Conservation (phyloP, 2,888 invertebrate species). For the Hemicrepidius hirtus region DNA sequence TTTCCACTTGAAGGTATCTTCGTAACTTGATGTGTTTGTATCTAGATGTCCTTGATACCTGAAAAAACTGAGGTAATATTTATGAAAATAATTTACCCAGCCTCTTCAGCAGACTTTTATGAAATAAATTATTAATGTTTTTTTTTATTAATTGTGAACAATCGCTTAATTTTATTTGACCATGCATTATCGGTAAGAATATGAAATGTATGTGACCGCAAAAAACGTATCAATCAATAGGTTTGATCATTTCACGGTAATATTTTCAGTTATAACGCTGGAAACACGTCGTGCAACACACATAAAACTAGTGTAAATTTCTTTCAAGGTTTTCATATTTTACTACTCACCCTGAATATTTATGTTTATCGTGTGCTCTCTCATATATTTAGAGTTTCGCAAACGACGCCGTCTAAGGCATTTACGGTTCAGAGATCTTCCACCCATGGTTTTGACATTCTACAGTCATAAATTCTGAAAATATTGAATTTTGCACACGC, state of each 20-base stretch:
- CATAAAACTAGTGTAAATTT: constrained; percentile 65
- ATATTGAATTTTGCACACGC: constrained; percentile 11
- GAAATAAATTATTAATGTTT: neutral
- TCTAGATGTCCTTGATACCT: constrained; percentile 34
- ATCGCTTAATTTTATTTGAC: constrained; percentile 27
- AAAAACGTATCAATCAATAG: constrained; percentile 44
- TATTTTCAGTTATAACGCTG: constrained; percentile 57
- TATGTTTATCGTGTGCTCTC: constrained; percentile 59
- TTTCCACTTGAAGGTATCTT: constrained; percentile 39
- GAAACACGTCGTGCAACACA: constrained; percentile 63
- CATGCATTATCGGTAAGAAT: constrained; percentile 35
- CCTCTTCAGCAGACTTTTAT: no score
- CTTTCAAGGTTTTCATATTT: constrained; percentile 66
- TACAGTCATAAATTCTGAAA: constrained; percentile 25
- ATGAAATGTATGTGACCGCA: constrained; percentile 39
- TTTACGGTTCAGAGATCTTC: constrained; percentile 29
- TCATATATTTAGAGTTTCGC: constrained; percentile 47
- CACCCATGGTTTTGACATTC: constrained; percentile 13
- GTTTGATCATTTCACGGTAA: constrained; percentile 55
- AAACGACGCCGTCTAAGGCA: constrained; percentile 44
- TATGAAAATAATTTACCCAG: no score
- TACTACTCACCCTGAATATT: constrained; percentile 64
- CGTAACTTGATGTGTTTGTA: neutral
- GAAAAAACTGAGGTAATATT: constrained; percentile 5
- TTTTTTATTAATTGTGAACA: constrained; percentile 18